Evolutionary conservation across 2,797 vertebrate species (phyloP), one percentile per base, ranked within the genome.

Genomic region (Fratercula arctica): DNA sequence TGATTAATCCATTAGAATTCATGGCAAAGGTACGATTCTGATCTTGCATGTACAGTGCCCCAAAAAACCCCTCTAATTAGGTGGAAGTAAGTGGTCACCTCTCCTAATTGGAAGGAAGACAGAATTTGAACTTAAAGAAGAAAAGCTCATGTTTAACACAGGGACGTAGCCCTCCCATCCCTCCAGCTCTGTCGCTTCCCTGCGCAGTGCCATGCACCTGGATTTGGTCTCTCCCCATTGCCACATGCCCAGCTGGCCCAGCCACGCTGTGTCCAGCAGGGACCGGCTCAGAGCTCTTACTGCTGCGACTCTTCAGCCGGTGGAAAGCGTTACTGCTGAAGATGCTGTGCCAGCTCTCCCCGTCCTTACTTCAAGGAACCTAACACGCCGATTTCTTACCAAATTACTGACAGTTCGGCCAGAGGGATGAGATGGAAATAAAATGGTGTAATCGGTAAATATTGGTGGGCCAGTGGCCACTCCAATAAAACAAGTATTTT

Each of bases 1-100:
- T 8, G 11, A 95, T 90, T 93, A 95, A 93, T 92, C 75, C 78
- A 85, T 85, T 84, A 84, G 79, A 95, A 95, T 93, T 88, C 92
- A 88, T 1, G 0, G 76, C 81, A 84, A 95, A 96, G 60, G 92
- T 85, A 92, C 50, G 73, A 74, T 0, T 13, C 93, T 83, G 68
- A 96, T 86, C 67, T 45, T 68, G 46, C 68, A 23, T 14, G 37
- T 46, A 85, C 70, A 87, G 46, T 76, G 81, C 25, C 54, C 69
- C 59, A 84, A 56, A 93, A 89, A 61, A 15, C 1, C 3, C 16
- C 33, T 76, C 43, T 79, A 94, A 89, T 96, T 90, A 96, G 83
- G 33, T 93, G 79, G 67, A 94, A 96, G 96, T 96, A 93, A 95
- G 73, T 43, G 59, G 70, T 82, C 69, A 93, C 66, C 53, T 89